phyloP scores from a whole-genome alignment of 2,888 invertebrate genomes.

The Cryptosula pallasiana region DNA sequence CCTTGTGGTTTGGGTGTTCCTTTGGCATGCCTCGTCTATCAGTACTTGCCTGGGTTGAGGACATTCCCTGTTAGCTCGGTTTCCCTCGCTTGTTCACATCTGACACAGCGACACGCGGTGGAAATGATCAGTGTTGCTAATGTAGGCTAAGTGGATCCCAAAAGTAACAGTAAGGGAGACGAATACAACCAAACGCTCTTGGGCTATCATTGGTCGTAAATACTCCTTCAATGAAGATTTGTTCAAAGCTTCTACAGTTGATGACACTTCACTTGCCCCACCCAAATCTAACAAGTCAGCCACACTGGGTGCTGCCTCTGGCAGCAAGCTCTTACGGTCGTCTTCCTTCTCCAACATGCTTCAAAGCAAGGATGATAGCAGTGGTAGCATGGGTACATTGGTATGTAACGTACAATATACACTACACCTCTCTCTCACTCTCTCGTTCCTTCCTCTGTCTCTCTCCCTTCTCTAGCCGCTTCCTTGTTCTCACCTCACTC shows the following conservation, averaged over 20 bases:
- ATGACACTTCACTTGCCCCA: not conserved
- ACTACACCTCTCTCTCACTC: no score
- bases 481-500: no score
- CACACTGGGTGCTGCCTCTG: conserved; percentile 18
- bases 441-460: no score
- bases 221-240: conserved; percentile 21
- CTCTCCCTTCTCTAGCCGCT: no score
- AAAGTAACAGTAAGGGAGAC: conserved; percentile 18
- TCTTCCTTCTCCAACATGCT: conserved; percentile 21
- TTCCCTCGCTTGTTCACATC: no score
- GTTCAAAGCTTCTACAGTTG: not conserved
- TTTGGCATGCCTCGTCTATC: no score
- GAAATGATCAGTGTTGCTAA: no score
- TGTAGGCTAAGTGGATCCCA: conserved; percentile 15
- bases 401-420: no score
- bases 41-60: no score
- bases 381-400: conserved; percentile 14
- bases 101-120: no score
- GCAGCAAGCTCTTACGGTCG: conserved; percentile 13
- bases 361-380: not conserved
- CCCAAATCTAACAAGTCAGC: conserved; percentile 16
- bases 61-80: no score
- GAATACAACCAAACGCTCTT: conserved; percentile 4
- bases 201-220: conserved; percentile 18
- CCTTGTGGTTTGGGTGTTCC: no score